phyloP scores from a whole-genome alignment of 2,888 invertebrate genomes.

The Noctua janthe region DNA sequence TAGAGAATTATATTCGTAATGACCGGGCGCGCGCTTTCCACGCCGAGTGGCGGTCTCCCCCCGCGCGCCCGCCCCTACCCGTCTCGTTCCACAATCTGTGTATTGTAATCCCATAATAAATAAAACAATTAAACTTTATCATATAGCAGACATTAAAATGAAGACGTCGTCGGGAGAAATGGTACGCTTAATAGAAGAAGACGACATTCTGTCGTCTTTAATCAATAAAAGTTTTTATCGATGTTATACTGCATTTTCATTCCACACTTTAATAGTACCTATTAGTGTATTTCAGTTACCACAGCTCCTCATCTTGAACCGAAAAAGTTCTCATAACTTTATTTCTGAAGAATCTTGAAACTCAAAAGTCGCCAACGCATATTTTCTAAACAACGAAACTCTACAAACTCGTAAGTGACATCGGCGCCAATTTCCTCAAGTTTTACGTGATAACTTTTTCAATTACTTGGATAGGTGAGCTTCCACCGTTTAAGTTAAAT shows the following conservation, averaged over 20 bases:
- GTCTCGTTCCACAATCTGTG: constrained; percentile 85
- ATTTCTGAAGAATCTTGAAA: constrained; percentile 25
- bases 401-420: constrained; percentile 73
- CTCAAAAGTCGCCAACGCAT: constrained; percentile 43
- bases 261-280: constrained; percentile 22
- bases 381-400: constrained; percentile 67
- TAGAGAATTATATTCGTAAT: constrained; percentile 89
- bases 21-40: constrained; percentile 86
- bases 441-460: constrained; percentile 79
- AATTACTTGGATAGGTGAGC: constrained; percentile 75
- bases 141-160: constrained; percentile 84
- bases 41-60: constrained; percentile 78
- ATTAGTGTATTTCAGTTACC: neutral
- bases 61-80: constrained; percentile 84
- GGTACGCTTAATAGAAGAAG: constrained; percentile 88
- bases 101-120: constrained; percentile 84
- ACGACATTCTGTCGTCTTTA: constrained; percentile 85
- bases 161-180: constrained; percentile 87
- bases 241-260: constrained; percentile 85
- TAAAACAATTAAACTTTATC: constrained; percentile 85
- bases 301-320: constrained; percentile 1
- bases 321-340: constrained; percentile 38
- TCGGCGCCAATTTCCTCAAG: constrained; percentile 75
- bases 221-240: constrained; percentile 90
- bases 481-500: constrained; percentile 62